Evolutionary conservation across 1,140 invertebrate species (phyloP), one percentile per base, ranked within the genome.

Genomic region (Solenopsis fugax): DNA sequence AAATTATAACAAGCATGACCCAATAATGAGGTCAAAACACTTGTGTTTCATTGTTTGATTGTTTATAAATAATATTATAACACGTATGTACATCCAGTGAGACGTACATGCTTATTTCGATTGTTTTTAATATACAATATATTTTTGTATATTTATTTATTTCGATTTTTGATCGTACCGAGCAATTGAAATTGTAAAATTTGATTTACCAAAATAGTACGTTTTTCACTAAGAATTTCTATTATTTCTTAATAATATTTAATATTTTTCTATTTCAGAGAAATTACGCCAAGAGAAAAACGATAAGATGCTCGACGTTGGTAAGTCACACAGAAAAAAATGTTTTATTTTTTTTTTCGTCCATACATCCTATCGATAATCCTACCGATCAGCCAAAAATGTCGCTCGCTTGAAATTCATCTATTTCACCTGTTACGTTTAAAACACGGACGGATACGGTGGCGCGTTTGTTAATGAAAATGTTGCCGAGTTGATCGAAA

Each of bases 221-320:
- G 6, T 45, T 69, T 50, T 65, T 65, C n/a, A 1, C 24, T 10
- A 29, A 48, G 4, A 64, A 18, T 80, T 67, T 24, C 12, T 69
- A 2, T 13, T 4, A 21, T 6, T n/a, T 75, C 16, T 64, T 75
- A 37, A 62, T 65, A 50, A 80, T n/a, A 29, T 64, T 37, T 18
- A 12, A 69, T 21, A 60, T 37, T 76, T 71, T 54, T 90, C 3
- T 86, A 84, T 92, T 92, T 60, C 87, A 92, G 91, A 18, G 2
- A 29, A 90, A 7, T 21, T 89, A 0, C 1, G 16, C 12, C 58
- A 2, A 65, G 62, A 77, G 45, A 1, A 73, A 12, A 12, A 0
- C 12, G 0, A 21, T 6, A 6, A 7, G 41, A 18, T 12, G 1
- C 0, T 29, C 29, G 10, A 34, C 18, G 0, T 1, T 0, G 72